Evolutionary conservation across 1,140 invertebrate species (phyloP).

Genomic region (Pentalonia nigronervosa): DNA sequence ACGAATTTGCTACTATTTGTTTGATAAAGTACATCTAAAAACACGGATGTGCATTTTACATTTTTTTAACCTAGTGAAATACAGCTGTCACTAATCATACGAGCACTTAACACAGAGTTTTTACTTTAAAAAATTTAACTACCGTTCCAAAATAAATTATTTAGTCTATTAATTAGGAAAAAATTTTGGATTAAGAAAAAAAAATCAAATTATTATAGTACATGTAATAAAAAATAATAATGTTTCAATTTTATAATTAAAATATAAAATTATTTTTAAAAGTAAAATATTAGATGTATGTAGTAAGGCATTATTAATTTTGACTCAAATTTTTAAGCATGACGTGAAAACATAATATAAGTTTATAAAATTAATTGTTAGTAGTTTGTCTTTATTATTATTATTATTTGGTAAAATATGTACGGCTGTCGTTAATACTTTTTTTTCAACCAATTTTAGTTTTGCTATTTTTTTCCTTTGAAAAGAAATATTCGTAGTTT

Average conservation of each 20-base stretch:
- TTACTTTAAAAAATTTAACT: neutral
- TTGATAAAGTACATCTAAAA: neutral
- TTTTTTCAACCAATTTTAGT: neutral
- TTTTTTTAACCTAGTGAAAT: neutral
- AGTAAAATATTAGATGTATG: neutral
- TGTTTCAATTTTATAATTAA: too few species aligned
- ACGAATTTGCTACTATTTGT: neutral
- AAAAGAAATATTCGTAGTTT: conserved; percentile 13
- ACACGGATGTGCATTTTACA: neutral
- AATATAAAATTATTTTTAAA: neutral
- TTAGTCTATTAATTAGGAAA: neutral
- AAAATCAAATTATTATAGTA: neutral
- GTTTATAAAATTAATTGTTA: neutral
- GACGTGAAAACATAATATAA: neutral
- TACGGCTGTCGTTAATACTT: neutral
- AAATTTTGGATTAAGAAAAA: neutral
- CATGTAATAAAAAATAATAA: neutral
- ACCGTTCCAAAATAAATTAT: neutral
- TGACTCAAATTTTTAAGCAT: neutral
- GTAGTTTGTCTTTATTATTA: neutral
- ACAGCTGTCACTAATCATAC: neutral
- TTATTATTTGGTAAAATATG: neutral
- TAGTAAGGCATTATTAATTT: neutral
- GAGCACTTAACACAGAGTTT: neutral
- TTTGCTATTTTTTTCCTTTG: neutral